Conservation (phyloP, 2,888 invertebrate species). For the Scaptomyza flava region DNA sequence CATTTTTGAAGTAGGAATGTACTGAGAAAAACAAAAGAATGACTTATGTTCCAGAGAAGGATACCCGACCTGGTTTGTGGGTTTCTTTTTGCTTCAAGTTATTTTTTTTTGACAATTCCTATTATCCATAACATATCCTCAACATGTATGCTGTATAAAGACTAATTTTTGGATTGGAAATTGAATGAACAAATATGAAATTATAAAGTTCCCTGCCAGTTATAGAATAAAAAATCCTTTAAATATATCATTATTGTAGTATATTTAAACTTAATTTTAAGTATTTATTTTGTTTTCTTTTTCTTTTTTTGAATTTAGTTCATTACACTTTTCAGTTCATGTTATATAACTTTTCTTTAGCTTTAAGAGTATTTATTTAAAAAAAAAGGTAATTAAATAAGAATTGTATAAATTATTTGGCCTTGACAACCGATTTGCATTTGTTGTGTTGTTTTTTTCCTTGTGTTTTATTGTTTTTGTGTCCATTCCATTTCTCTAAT, state of each 20-base stretch:
- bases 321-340: conserved; percentile 46
- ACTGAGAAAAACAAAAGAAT: too few relatives aligned
- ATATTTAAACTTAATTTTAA: conserved; percentile 47
- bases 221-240: conserved; percentile 1
- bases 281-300: conserved; percentile 39
- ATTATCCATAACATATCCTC: too few relatives aligned
- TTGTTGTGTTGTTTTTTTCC: conserved; percentile 27
- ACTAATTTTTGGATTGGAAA: too few relatives aligned
- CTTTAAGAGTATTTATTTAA: conserved; percentile 37
- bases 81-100: too few relatives aligned
- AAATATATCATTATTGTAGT: conserved; percentile 49
- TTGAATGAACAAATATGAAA: too few relatives aligned
- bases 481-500: conserved; percentile 49
- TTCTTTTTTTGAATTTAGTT: conserved; percentile 27
- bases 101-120: too few relatives aligned
- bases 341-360: conserved; percentile 38
- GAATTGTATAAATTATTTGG: conserved; percentile 65
- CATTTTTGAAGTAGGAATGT: too few relatives aligned
- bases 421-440: conserved; percentile 64
- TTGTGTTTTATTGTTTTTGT: conserved; percentile 27
- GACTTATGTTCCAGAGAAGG: too few relatives aligned
- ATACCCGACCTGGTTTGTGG: too few relatives aligned
- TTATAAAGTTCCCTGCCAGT: too few relatives aligned
- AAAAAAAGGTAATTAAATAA: conserved; percentile 48
- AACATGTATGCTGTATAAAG: too few relatives aligned